Conservation (phyloP, 2,888 invertebrate genomes). For the Crocallis elinguaria region DNA sequence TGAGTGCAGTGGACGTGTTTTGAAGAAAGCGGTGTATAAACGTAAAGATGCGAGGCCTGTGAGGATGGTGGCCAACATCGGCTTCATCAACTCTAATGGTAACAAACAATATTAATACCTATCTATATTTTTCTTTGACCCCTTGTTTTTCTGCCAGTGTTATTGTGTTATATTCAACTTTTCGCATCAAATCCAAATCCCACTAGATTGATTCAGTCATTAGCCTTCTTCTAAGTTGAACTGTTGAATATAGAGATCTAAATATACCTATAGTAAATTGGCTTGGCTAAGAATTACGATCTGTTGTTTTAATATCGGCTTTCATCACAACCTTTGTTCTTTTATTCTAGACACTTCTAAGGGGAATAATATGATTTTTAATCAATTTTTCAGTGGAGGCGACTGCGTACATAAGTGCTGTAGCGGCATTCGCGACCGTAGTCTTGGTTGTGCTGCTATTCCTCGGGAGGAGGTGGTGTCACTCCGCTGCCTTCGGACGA, state of each 20-base stretch:
- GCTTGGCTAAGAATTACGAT: neutral
- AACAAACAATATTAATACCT: slow-evolving; percentile 52
- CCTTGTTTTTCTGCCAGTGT: slow-evolving; percentile 22
- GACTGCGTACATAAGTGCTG: slow-evolving; percentile 94
- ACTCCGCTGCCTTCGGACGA: slow-evolving; percentile 67
- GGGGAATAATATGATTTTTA: no score
- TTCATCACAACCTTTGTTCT: neutral
- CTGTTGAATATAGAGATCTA: neutral
- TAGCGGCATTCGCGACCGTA: slow-evolving; percentile 92
- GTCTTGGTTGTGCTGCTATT: slow-evolving; percentile 94
- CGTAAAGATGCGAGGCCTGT: slow-evolving; percentile 48
- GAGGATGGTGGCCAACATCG: slow-evolving; percentile 78
- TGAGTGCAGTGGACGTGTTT: slow-evolving; percentile 23
- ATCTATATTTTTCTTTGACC: slow-evolving; percentile 12
- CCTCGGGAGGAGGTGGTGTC: slow-evolving; percentile 90
- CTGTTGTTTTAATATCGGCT: neutral
- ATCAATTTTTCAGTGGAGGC: slow-evolving; percentile 90
- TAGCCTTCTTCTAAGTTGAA: neutral
- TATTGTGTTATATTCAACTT: neutral
- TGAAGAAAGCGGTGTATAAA: slow-evolving; percentile 18
- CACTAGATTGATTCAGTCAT: no score
- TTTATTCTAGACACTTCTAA: neutral
- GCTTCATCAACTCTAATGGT: slow-evolving; percentile 77
- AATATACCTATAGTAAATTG: no score
- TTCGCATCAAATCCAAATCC: no score